Percentiles rank a stretch among this genome's conserved stretches.
Evolutionary conservation across 1,140 invertebrate genomes (phyloP).

Genomic region (Drosophila eugracilis): DNA sequence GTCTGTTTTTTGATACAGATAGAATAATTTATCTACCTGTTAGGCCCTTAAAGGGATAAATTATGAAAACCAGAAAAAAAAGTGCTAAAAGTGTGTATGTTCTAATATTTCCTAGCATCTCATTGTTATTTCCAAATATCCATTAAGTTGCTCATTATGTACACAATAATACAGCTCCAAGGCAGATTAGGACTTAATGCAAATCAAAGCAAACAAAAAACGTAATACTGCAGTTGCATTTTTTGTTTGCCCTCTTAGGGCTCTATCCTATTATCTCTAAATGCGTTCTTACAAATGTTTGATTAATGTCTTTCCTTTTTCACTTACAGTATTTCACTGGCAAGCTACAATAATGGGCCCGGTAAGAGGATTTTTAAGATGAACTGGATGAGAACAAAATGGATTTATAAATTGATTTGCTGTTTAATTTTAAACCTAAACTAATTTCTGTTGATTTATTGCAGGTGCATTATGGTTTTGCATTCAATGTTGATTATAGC

Average conservation of each 20-base stretch:
- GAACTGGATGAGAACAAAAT: neutral
- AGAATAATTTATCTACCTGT: no score
- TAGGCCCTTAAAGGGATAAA: no score
- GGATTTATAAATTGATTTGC: neutral
- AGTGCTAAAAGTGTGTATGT: no score
- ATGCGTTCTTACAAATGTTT: slow-evolving; percentile 19
- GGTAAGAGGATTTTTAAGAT: slow-evolving; percentile 88
- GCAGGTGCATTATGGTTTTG: slow-evolving; percentile 2
- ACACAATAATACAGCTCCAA: slow-evolving; percentile 1
- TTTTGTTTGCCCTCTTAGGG: slow-evolving; percentile 1
- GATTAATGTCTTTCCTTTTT: slow-evolving; percentile 67
- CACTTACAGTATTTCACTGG: slow-evolving; percentile 98
- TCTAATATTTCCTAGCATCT: neutral
- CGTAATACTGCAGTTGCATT: slow-evolving; percentile 10
- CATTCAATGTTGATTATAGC: neutral
- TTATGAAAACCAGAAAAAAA: no score
- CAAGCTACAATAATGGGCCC: slow-evolving; percentile 99
- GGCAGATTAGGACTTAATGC: neutral
- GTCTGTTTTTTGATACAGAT: no score
- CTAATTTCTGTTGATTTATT: slow-evolving; percentile 25
- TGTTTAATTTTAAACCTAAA: neutral
- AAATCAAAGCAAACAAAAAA: slow-evolving; percentile 30
- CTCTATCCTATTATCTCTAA: slow-evolving; percentile 15
- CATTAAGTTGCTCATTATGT: neutral
- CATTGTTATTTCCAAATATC: neutral